A percentile compares a stretch with the other conserved stretches of the same genome.
Evolutionary conservation across 1,140 invertebrate species (phyloP).

Genomic region (Drosophila eugracilis): DNA sequence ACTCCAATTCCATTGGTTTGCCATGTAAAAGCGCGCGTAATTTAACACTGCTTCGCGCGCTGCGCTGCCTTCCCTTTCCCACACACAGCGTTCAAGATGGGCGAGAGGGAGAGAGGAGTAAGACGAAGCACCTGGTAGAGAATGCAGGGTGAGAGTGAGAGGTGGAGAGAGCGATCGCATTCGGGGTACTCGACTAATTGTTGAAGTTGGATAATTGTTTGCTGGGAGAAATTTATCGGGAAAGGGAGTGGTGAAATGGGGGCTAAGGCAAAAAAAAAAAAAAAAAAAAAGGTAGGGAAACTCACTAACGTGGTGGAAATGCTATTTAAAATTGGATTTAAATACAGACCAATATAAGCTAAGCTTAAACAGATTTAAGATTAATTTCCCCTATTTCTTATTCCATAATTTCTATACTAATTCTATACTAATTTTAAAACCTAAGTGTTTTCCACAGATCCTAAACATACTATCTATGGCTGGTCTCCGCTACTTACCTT

Average conservation of each 20-base stretch:
- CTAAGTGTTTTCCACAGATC: background rate
- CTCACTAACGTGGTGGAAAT: background rate
- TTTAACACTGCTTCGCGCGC: slow-evolving; percentile 68
- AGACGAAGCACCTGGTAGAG: background rate
- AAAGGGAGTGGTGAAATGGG: slow-evolving; percentile 2
- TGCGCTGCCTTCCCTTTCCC: slow-evolving; percentile 66
- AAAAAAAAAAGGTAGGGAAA: background rate
- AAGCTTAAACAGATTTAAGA: no score
- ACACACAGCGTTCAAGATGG: slow-evolving; percentile 15
- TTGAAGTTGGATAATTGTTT: slow-evolving; percentile 8
- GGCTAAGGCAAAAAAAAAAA: background rate
- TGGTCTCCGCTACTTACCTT: slow-evolving; percentile 82
- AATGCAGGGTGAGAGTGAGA: background rate
- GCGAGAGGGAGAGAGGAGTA: background rate
- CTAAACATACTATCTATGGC: no score
- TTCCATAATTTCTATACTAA: no score
- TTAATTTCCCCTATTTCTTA: no score
- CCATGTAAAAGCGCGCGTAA: slow-evolving; percentile 78
- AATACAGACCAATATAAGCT: no score
- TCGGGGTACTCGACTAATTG: slow-evolving; percentile 7
- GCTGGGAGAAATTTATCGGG: slow-evolving; percentile 12
- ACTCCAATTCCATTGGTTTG: slow-evolving; percentile 22
- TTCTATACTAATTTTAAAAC: no score
- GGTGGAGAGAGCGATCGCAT: slow-evolving; percentile 12
- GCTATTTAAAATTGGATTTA: background rate